Base-by-base conservation (phyloP, 2,113 vertebrate species). In the Varanus komodoensis region DNA sequence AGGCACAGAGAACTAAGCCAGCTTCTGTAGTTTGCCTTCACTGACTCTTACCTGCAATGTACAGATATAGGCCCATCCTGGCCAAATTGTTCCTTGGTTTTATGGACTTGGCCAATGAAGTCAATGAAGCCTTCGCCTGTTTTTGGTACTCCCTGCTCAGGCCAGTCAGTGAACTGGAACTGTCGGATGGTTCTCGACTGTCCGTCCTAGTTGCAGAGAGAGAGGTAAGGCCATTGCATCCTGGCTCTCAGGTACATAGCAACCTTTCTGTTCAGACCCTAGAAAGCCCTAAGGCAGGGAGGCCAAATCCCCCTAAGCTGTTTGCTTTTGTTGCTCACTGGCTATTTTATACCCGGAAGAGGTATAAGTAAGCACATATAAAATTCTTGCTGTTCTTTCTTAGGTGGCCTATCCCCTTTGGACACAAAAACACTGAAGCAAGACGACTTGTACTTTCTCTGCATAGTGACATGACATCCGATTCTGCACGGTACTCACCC, bases 131-230 rank as follows among this genome's bases (percentile, higher is more conserved):
- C 99, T 96, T 99, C 99, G 2, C 98, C 98, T 0, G 98, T 99
- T 97, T 99, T 99, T 95, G 99, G 98, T 94, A 99, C 99, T 19
- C 99, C 99, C 94, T 99, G 99, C 91, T 99, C 99, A 7, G 99
- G 99, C 99, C 99, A 99, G 95, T 99, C 99, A 32, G 98, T 99
- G 96, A 99, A 99, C 97, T 99, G 99, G 96, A 99, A 99, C 97
- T 99, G 99, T 88, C 99, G 98, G 94, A 99, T 99, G 64, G 99
- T 99, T 95, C 99, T 98, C 0, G 99, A 99, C 94, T 99, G 99
- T 85, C 99, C 99, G 1, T 99, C 99, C 99, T 99, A 94, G 0
- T 21, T 71, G 38, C 5, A 17, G 61, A 92, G 34, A 29, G 14
- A 25, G 3, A 1, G 4, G 21, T 89, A 38, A 17, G 67, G 17